Conservation (phyloP, 2,113 vertebrate genomes). For the Siniperca knerii region DNA sequence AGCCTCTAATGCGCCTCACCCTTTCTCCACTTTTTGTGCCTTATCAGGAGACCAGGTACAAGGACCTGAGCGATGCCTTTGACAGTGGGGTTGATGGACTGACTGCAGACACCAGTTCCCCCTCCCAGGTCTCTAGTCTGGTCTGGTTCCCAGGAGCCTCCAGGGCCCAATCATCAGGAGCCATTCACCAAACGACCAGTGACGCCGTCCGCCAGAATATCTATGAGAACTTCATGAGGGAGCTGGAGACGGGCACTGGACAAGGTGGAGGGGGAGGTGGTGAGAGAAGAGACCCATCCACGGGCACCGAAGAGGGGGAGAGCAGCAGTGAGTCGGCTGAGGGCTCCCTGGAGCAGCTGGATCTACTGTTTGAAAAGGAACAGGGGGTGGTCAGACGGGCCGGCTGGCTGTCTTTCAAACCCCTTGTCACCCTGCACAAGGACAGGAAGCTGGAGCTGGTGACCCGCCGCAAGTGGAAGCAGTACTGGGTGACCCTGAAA, state of each 20-base stretch:
- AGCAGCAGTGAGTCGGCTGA: constrained; percentile 91
- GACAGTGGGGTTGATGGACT: constrained; percentile 92
- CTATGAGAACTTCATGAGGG: constrained; percentile 94
- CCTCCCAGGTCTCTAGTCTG: constrained; percentile 84
- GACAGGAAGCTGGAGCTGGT: constrained; percentile 96
- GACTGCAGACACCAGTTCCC: constrained; percentile 84
- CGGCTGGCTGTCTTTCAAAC: constrained; percentile 97
- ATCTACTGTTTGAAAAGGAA: constrained; percentile 95
- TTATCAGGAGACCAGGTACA: constrained; percentile 89
- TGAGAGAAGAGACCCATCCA: constrained; percentile 75
- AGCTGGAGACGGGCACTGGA: constrained; percentile 88
- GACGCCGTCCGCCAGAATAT: constrained; percentile 91
- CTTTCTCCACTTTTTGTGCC: constrained; percentile 12
- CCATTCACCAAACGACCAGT: constrained; percentile 82
- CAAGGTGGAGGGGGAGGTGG: constrained; percentile 44
- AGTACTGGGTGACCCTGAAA: constrained; percentile 98
- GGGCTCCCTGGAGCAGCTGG: constrained; percentile 94
- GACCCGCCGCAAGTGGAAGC: constrained; percentile 93
- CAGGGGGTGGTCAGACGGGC: constrained; percentile 96
- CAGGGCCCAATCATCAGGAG: constrained; percentile 88
- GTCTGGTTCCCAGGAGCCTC: constrained; percentile 88
- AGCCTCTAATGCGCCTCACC: background rate
- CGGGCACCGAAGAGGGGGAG: constrained; percentile 83
- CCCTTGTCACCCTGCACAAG: constrained; percentile 93
- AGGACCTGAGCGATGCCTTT: constrained; percentile 90